Evolutionary conservation across 1,140 invertebrate genomes (phyloP), one percentile per base, ranked within the genome.

Genomic region (Wasmannia auropunctata): DNA sequence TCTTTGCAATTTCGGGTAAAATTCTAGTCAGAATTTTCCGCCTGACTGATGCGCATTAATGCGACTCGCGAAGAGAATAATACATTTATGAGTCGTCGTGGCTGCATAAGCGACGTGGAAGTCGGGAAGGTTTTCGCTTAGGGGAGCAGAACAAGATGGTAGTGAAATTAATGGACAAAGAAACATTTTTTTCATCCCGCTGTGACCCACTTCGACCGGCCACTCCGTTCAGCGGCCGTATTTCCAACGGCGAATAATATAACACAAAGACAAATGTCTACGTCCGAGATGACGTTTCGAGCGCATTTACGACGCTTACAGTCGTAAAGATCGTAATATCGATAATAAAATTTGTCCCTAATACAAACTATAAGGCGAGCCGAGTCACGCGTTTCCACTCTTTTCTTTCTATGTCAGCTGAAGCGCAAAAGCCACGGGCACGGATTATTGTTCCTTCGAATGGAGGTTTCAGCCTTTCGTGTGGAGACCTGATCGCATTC

Each of bases 271-370:
- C 28, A 37, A 80, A 69, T 22, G 31, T 37, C 43, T 58, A n/a
- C 46, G 43, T 4, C 28, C 16, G 43, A 80, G 11, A 69, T 69
- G 62, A 80, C 46, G 22, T 67, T 63, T 10, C 22, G 7, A 28
- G 46, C 49, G 43, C 31, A 80, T 69, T 69, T 54, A 51, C 60
- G 76, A 49, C 34, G 60, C 31, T 54, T 67, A 51, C 43, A 37
- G 46, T 69, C 62, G 16, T 80, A 80, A 80, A 80, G 43, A 80
- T 69, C 31, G 22, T 34, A 51, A 80, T 69, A 51, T 28, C 16
- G n/a, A 63, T 69, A 37, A 80, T 67, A 63, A 80, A 80, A 80
- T 77, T 34, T 80, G 14, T 1, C n/a, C 11, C n/a, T 51, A 8
- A 5, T 40, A 43, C 11, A 28, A 43, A 28, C 16, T 58, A 34